A percentile compares a stretch with the other conserved stretches of the same genome.
phyloP scores from a whole-genome alignment of 1,140 invertebrate genomes.

The Pararge aegeria region DNA sequence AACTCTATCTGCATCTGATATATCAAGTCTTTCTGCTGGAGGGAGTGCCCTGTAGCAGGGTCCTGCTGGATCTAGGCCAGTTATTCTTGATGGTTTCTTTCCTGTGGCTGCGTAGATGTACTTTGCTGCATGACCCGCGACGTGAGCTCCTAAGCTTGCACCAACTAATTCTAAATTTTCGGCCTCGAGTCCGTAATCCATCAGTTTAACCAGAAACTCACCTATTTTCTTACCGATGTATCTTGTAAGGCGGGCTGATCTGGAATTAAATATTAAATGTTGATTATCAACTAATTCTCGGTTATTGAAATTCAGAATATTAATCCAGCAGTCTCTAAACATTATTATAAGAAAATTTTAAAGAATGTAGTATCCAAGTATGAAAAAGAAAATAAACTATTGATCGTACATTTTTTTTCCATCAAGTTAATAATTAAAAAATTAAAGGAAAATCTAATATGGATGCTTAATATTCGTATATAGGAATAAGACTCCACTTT shows the following conservation, averaged over 20 bases:
- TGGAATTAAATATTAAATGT: constrained; percentile 29
- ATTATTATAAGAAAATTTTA: too few species aligned
- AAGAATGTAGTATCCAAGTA: too few species aligned
- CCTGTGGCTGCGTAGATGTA: constrained; percentile 51
- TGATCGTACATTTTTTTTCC: too few species aligned
- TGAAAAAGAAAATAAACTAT: too few species aligned
- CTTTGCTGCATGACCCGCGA: constrained; percentile 49
- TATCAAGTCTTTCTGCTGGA: constrained; percentile 75
- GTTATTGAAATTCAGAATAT: too few species aligned
- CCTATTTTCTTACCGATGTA: constrained; percentile 57
- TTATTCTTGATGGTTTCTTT: constrained; percentile 78
- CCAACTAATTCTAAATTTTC: constrained; percentile 61
- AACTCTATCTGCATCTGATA: constrained; percentile 81
- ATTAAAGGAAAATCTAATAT: too few species aligned
- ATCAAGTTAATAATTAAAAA: too few species aligned
- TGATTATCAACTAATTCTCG: too few species aligned
- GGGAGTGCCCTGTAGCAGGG: constrained; percentile 80
- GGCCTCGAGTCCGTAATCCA: constrained; percentile 44
- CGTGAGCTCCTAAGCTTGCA: constrained; percentile 58
- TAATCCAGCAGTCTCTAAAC: too few species aligned
- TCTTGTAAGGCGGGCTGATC: constrained; percentile 54
- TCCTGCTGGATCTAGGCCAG: constrained; percentile 84
- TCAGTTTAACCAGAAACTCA: constrained; percentile 54
- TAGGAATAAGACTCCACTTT: too few species aligned
- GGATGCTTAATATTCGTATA: too few species aligned